A percentile compares a stretch with the other conserved stretches of the same genome.
Conservation (phyloP, 2,797 vertebrate species). For the Malacoraja senta region DNA sequence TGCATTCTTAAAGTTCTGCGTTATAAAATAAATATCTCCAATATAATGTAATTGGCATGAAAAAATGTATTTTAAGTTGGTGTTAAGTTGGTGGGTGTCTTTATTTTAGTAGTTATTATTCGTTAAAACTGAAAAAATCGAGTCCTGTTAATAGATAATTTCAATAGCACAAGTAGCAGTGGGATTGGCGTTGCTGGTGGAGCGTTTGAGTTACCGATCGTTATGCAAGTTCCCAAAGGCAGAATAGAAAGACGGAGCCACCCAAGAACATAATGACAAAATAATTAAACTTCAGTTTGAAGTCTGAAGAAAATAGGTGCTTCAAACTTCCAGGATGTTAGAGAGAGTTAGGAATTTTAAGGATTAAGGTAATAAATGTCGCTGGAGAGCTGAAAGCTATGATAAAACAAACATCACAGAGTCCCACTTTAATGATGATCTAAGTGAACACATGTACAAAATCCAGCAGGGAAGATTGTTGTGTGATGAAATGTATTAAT, state of each 20-base stretch:
- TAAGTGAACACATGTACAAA: background rate
- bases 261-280: background rate
- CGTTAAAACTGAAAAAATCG: too few relatives aligned
- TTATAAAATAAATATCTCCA: too few relatives aligned
- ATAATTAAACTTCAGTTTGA: background rate
- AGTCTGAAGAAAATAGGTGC: background rate
- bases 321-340: background rate
- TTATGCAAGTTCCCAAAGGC: background rate
- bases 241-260: background rate
- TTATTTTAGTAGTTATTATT: too few relatives aligned
- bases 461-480: background rate
- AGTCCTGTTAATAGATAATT: too few relatives aligned
- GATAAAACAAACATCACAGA: background rate
- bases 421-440: background rate
- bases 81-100: too few relatives aligned
- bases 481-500: background rate
- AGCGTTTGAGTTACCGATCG: background rate
- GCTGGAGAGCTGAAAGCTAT: too few relatives aligned
- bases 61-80: too few relatives aligned
- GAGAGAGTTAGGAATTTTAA: background rate
- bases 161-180: background rate
- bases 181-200: background rate
- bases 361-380: background rate
- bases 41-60: too few relatives aligned
- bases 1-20: too few relatives aligned